Conservation (phyloP, 2,888 invertebrate genomes). For the Siphlonurus alternatus region DNA sequence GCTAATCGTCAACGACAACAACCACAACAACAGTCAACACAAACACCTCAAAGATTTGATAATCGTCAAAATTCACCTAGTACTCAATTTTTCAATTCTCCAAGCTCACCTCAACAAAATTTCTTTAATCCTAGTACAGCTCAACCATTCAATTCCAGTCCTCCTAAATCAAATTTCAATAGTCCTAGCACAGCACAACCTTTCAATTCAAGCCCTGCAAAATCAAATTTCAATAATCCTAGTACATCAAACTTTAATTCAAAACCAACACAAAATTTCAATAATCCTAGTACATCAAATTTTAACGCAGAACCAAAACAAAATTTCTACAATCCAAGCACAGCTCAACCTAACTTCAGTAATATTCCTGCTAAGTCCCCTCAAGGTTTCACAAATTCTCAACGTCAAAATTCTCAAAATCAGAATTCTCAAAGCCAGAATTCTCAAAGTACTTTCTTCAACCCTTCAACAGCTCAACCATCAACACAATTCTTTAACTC, state of each 20-base stretch:
- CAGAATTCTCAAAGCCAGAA: background rate
- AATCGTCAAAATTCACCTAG: background rate
- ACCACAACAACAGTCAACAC: background rate
- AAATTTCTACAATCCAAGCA: background rate
- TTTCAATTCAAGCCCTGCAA: background rate
- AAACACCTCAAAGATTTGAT: background rate
- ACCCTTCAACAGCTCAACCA: background rate
- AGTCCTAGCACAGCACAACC: background rate
- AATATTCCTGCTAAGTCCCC: too few species aligned
- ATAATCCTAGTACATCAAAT: background rate
- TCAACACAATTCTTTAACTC: background rate
- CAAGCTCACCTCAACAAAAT: background rate
- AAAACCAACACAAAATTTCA: background rate
- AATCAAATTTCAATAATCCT: background rate
- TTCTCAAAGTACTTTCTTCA: background rate
- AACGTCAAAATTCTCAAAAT: too few species aligned
- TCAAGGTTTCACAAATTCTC: too few species aligned
- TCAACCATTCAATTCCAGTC: background rate
- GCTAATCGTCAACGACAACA: background rate
- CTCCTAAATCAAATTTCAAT: background rate
- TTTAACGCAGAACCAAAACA: background rate
- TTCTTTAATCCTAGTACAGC: background rate
- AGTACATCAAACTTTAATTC: background rate
- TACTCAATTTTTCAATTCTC: background rate
- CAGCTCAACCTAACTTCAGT: too few species aligned